phyloP scores from a whole-genome alignment of 2,797 vertebrate genomes.

The Eremophila alpestris region DNA sequence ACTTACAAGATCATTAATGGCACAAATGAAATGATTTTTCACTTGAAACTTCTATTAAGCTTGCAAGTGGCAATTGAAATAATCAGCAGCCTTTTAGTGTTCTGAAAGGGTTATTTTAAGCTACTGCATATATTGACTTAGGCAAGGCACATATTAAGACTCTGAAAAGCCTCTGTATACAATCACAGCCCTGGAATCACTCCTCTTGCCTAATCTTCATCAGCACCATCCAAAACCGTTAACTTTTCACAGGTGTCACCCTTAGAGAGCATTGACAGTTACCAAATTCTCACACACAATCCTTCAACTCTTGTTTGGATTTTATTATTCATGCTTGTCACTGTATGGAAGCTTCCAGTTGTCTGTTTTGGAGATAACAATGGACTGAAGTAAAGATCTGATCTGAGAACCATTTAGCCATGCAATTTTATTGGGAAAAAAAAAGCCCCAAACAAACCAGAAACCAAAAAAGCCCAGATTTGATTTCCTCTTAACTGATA shows the following conservation, averaged over 20 bases:
- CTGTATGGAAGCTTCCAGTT: neutral
- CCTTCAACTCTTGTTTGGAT: neutral
- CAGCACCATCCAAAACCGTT: neutral
- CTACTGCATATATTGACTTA: neutral
- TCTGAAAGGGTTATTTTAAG: neutral
- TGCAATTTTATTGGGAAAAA: neutral
- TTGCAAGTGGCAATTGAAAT: neutral
- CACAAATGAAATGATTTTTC: neutral
- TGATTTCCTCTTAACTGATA: neutral
- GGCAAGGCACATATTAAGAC: neutral
- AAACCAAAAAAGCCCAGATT: neutral
- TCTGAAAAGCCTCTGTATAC: neutral
- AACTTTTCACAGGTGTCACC: neutral
- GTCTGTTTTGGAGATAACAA: neutral
- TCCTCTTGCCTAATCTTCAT: neutral
- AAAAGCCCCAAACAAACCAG: neutral
- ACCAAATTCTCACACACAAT: neutral
- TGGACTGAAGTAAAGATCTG: neutral
- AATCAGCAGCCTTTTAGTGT: neutral
- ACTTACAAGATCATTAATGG: neutral
- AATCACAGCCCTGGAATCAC: neutral
- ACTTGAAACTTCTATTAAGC: neutral
- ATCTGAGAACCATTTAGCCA: neutral
- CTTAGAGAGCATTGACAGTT: neutral
- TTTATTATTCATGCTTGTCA: neutral